These are phyloP conservation scores for Drosophila obscura DNA, from an alignment of 1,140 invertebrate genomes.

Conservation along the genomic window DNA sequence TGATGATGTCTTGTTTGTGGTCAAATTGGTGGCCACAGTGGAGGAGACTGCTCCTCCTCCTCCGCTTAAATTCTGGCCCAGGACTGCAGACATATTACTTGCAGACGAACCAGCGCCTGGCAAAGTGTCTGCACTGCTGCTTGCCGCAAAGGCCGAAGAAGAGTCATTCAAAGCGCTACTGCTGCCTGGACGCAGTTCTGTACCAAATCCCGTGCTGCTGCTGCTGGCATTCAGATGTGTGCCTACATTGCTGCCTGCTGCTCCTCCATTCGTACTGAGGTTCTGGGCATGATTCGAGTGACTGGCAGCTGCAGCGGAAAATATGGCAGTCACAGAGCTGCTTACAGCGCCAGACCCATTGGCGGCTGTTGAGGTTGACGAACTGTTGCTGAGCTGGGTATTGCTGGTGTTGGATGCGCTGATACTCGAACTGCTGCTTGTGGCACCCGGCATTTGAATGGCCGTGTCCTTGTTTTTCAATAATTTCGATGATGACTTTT, in stretches of 20 bases:
- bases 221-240: constrained; percentile 9
- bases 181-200: constrained; percentile 26
- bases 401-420: constrained; percentile 34
- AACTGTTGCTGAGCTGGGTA: constrained; percentile 16
- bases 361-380: constrained; percentile 22
- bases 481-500: constrained; percentile 76
- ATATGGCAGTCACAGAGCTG: constrained; percentile 32
- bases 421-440: constrained; percentile 40
- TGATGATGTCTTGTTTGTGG: constrained; percentile 34
- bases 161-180: constrained; percentile 34
- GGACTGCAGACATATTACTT: constrained; percentile 18
- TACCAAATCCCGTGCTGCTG: constrained; percentile 39
- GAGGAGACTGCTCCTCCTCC: neutral
- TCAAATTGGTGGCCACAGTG: constrained; percentile 41
- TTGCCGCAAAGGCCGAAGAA: constrained; percentile 14
- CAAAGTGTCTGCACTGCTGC: constrained; percentile 23
- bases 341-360: constrained; percentile 35
- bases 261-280: constrained; percentile 41
- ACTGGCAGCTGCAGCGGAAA: constrained; percentile 6
- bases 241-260: constrained; percentile 33
- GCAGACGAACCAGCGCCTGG: constrained; percentile 56
- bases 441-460: constrained; percentile 28
- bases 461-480: constrained; percentile 74
- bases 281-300: constrained; percentile 71
- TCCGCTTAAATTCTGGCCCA: constrained; percentile 8